These are phyloP conservation scores for Amphimedon queenslandica DNA, from an alignment of 37 sponge, comb jelly and placozoan genomes.

Conservation along the genomic window DNA sequence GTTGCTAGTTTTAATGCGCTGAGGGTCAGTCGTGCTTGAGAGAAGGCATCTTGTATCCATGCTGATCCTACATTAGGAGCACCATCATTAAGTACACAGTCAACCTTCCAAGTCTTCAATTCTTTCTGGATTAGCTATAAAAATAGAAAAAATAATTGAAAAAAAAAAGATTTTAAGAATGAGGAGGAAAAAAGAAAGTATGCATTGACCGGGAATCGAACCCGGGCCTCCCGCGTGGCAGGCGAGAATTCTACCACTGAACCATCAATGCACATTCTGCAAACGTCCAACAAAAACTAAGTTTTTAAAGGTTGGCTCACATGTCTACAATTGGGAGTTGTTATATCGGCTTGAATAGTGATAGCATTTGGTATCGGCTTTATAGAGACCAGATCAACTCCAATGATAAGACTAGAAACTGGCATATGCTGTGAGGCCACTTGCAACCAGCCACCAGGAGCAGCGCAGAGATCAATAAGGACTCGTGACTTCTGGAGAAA, in stretches of 20 bases:
- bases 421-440: conserved; percentile 93
- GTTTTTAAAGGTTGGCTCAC: conserved; percentile 18
- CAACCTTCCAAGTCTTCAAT: conserved; percentile 88
- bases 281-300: background rate
- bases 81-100: conserved; percentile 96
- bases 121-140: conserved; percentile 73
- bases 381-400: conserved; percentile 94
- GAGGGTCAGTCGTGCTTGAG: conserved; percentile 82
- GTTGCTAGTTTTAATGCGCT: conserved; percentile 89
- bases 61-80: conserved; percentile 97
- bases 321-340: conserved; percentile 70
- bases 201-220: conserved; percentile 73
- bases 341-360: conserved; percentile 91
- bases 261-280: conserved; percentile 49
- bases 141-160: conserved; percentile 5
- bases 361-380: conserved; percentile 87
- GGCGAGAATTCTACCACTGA: conserved; percentile 75
- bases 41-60: conserved; percentile 97
- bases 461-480: conserved; percentile 93
- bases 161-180: background rate
- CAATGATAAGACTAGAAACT: conserved; percentile 82
- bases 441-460: conserved; percentile 98
- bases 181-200: conserved; percentile 30
- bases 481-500: conserved; percentile 91
- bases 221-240: conserved; percentile 74